Evolutionary conservation across 2,113 vertebrate genomes (phyloP), one percentile per base, ranked within the genome.

Genomic region (Hydrolagus affinis): DNA sequence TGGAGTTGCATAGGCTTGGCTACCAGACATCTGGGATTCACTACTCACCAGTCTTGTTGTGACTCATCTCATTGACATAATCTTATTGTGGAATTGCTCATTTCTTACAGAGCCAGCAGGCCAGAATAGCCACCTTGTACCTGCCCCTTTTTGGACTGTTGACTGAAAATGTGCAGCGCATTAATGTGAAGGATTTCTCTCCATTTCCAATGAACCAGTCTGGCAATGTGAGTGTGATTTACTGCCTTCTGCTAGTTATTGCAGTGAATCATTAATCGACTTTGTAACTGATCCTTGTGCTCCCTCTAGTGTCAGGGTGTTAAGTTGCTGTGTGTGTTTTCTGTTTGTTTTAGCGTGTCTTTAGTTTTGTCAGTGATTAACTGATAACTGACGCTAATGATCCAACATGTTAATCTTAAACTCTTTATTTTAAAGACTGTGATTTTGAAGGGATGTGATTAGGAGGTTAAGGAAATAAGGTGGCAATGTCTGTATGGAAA

Each of bases 141-240:
- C 91, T 99, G 89, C 97, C 98, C 3, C 91, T 98, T 76, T 98
- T 99, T 85, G 96, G 97, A 85, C 90, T 99, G 59, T 94, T 99
- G n/a, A 95, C 96, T 86, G 97, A 99, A 91, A 98, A 99, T 0
- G 98, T 97, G 85, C 96, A 98, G 88, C 93, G 97, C 72, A 94
- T 99, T 89, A 97, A 98, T 32, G 97, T 99, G 89, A 97, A 94
- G 88, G 97, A 99, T 23, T 93, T 96, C 0, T 94, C 94, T 0
- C 96, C 96, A 0, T 95, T 98, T 88, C 87, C 94, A 0, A 89
- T 94, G 89, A 96, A 95, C 89, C 92, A 95, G 19, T 91, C 93
- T 85, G 95, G 92, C 92, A 95, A 88, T 87, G 97, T 98, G 91
- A 90, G 92, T 93, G 85, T 28, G 21, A 0, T 87, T 85, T 87